These are phyloP conservation scores for Laodelphax striatellus DNA, from an alignment of 1,140 invertebrate species.

Conservation along the genomic window DNA sequence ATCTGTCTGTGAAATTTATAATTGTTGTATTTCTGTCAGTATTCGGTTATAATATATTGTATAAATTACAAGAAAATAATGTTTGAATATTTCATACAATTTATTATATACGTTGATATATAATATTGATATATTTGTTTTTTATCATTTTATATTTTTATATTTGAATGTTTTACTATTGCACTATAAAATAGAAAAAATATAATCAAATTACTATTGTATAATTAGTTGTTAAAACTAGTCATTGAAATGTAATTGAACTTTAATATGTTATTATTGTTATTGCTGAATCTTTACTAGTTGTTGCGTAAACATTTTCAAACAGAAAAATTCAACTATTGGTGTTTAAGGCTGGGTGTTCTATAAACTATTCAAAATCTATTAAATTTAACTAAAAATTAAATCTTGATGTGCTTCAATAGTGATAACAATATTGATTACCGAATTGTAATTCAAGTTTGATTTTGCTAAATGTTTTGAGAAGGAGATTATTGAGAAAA, in stretches of 20 bases:
- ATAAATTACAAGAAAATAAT: too few species aligned
- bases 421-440: too few species aligned
- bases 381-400: too few species aligned
- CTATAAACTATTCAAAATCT: neutral
- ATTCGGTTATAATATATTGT: too few species aligned
- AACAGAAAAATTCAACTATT: neutral
- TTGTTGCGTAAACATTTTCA: neutral
- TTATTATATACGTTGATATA: neutral
- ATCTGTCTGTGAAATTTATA: too few species aligned
- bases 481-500: too few species aligned
- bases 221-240: constrained; percentile 14
- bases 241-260: constrained; percentile 16
- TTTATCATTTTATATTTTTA: constrained; percentile 14
- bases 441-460: too few species aligned
- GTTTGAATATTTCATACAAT: too few species aligned
- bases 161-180: constrained; percentile 10
- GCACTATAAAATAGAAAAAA: too few species aligned
- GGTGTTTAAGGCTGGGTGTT: neutral
- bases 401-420: too few species aligned
- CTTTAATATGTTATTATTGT: constrained; percentile 18
- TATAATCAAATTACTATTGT: constrained; percentile 11
- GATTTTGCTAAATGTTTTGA: too few species aligned
- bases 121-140: constrained; percentile 13
- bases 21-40: too few species aligned
- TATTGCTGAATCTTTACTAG: constrained; percentile 12